Evolutionary conservation across 2,797 vertebrate genomes (phyloP), one percentile per base, ranked within the genome.

Genomic region (Pogonophryne albipinna): DNA sequence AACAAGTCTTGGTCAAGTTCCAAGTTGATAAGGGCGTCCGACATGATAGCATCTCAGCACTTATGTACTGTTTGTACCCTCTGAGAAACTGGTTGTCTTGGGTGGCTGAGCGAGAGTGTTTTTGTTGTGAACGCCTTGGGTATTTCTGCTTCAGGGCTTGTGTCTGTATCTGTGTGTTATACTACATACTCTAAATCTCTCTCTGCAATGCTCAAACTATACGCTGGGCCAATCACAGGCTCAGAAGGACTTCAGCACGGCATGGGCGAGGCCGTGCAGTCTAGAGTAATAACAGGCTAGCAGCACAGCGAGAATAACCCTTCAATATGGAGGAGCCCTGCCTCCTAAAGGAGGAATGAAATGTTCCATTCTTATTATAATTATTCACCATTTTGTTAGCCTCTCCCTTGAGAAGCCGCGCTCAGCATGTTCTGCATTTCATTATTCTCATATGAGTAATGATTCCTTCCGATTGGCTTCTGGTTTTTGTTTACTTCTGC

Each of bases 251-350:
- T 50, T 66, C 71, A 14, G 65, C 52, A 15, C 2, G 55, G 47
- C 76, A 77, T 50, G 84, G 89, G 84, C 20, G 67, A 82, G 89
- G 87, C 66, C 8, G n/a, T 17, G 66, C 41, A 4, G 66, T 49
- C 65, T 87, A 23, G 2, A 23, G 23, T 23, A 87, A 89, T 83
- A 64, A 85, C 87, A 87, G 76, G 67, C 73, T 67, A 52, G 73
- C 56, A 46, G 64, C 57, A 4, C 46, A 17, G 69, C 71, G 41
- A 72, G 66, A 82, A 84, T 53, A 90, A 71, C 50, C 60, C 65
- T 61, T 46, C 23, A 10, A 12, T 38, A 56, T 34, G 65, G 19
- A 38, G 72, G 55, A 79, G 71, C 51, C 49, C 42, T 74, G 69
- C 69, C 62, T 85, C 44, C 31, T 23, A 16, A 79, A 53, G 63